Percentiles rank a stretch among this genome's conserved stretches.
These are phyloP conservation scores for Uropetala carovei DNA, from an alignment of 2,888 invertebrate genomes.

Conservation along the genomic window DNA sequence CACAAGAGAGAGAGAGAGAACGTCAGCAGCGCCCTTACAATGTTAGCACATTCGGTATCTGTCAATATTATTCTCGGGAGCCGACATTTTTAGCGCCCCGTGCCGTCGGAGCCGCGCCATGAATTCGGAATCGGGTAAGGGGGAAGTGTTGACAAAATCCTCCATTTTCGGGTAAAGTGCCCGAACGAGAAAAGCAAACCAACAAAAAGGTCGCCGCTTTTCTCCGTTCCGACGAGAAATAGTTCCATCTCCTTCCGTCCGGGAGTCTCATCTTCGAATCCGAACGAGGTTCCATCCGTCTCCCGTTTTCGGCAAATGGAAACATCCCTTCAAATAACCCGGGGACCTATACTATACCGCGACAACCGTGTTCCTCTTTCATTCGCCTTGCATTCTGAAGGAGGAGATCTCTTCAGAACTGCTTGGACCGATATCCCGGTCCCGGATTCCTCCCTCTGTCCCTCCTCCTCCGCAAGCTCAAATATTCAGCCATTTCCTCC, in stretches of 20 bases:
- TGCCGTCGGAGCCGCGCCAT: background rate
- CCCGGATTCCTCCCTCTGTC: background rate
- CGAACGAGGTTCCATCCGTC: slow-evolving; percentile 14
- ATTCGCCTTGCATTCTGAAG: background rate
- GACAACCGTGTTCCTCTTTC: background rate
- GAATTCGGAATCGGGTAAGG: slow-evolving; percentile 46
- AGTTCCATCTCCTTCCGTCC: background rate
- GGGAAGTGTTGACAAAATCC: slow-evolving; percentile 53
- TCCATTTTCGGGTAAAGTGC: background rate
- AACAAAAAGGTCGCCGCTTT: background rate
- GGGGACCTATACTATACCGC: background rate
- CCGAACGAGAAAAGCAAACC: background rate
- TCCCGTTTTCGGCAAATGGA: slow-evolving; percentile 41
- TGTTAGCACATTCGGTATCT: background rate
- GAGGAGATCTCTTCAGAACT: background rate
- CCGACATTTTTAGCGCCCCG: slow-evolving; percentile 25
- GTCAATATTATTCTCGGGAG: slow-evolving; percentile 47
- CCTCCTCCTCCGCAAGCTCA: background rate
- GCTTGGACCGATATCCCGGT: slow-evolving; percentile 9
- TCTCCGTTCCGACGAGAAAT: background rate
- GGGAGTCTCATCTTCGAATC: background rate
- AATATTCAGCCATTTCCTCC: background rate
- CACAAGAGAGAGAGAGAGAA: background rate
- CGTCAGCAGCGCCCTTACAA: background rate
- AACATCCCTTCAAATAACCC: slow-evolving; percentile 35